phyloP scores from a whole-genome alignment of 2,888 invertebrate species.

The Noctua pronuba region DNA sequence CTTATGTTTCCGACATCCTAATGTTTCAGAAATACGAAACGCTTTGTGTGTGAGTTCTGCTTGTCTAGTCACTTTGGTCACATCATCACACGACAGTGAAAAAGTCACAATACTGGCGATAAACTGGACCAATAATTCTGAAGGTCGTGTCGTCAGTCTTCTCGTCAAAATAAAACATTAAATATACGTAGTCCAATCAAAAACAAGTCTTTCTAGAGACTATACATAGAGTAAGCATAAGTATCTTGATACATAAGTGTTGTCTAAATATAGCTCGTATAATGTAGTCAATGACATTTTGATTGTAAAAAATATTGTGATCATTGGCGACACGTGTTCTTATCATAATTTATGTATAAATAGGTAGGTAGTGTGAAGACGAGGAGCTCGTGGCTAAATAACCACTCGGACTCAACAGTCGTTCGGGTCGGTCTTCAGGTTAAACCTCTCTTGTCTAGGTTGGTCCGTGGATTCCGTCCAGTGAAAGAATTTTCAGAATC shows the following conservation, averaged over 20 bases:
- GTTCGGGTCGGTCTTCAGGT: background rate
- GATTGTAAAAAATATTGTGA: conserved; percentile 21
- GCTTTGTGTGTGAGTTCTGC: background rate
- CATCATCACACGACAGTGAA: background rate
- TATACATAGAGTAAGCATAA: background rate
- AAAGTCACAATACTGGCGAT: too few relatives aligned
- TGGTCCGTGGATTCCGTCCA: too few relatives aligned
- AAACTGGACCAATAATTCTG: background rate
- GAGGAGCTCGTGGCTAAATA: background rate
- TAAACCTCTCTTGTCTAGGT: too few relatives aligned
- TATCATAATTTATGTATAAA: background rate
- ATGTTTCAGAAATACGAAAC: background rate
- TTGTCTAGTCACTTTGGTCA: background rate
- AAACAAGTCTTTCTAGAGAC: background rate
- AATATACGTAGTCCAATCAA: too few relatives aligned
- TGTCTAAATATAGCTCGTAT: conserved; percentile 17
- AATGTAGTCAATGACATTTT: conserved; percentile 30
- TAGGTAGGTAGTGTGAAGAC: background rate
- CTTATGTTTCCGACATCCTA: background rate
- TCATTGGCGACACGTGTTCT: conserved; percentile 12
- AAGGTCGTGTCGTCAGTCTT: background rate
- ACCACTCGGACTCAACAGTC: too few relatives aligned
- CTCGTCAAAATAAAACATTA: background rate
- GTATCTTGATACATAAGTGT: background rate
- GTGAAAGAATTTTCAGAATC: too few relatives aligned